phyloP scores from a whole-genome alignment of 1,140 invertebrate species.

The Aphelinus atriplicis region DNA sequence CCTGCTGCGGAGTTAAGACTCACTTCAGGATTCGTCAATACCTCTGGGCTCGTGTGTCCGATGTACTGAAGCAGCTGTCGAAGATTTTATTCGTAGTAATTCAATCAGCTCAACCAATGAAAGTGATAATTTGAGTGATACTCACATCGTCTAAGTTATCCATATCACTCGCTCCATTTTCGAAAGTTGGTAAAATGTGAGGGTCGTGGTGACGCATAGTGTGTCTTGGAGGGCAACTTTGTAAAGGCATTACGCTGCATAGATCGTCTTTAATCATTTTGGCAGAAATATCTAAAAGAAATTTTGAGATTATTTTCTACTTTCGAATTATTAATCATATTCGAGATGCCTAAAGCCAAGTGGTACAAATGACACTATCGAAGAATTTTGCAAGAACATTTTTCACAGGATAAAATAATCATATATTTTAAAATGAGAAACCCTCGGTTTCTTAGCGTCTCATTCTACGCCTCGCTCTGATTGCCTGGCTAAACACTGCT shows the following conservation, averaged over 20 bases:
- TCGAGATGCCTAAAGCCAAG: too few species aligned
- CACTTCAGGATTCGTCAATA: constrained; percentile 76
- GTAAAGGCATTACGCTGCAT: constrained; percentile 52
- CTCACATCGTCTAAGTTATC: constrained; percentile 93
- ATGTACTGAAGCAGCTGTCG: constrained; percentile 86
- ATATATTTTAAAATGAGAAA: too few species aligned
- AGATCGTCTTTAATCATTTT: constrained; percentile 55
- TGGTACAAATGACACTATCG: too few species aligned
- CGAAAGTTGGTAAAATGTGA: constrained; percentile 81
- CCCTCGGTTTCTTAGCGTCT: too few species aligned
- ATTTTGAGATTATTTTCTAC: not conserved
- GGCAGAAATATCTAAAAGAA: constrained; percentile 48
- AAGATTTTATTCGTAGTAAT: not conserved
- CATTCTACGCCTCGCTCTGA: too few species aligned
- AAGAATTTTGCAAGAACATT: not conserved
- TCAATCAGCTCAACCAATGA: constrained; percentile 40
- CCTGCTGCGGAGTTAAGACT: constrained; percentile 78
- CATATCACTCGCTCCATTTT: constrained; percentile 86
- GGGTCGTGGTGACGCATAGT: constrained; percentile 76
- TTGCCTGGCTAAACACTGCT: too few species aligned
- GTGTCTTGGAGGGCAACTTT: constrained; percentile 69
- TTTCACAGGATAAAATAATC: not conserved
- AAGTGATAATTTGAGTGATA: constrained; percentile 44
- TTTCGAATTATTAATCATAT: too few species aligned
- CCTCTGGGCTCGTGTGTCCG: constrained; percentile 92